These are phyloP conservation scores for Pseudopipra pipra DNA, from an alignment of 2,113 vertebrate genomes.

Conservation along the genomic window DNA sequence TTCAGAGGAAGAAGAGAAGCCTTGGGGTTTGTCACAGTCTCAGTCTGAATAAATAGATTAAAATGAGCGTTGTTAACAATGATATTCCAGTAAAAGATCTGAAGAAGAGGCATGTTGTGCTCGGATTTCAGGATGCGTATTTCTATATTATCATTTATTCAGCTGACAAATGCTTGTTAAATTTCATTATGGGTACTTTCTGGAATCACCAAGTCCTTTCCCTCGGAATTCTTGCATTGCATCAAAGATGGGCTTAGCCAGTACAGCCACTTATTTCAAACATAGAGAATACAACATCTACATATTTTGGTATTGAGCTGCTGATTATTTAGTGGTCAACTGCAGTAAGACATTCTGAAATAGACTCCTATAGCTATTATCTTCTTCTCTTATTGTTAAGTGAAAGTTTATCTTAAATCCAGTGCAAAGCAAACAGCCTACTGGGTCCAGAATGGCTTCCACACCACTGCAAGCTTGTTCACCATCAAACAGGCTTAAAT, in stretches of 20 bases:
- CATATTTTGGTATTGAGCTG: neutral
- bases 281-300: neutral
- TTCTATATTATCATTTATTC: neutral
- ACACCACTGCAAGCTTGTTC: neutral
- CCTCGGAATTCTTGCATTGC: neutral
- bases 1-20: neutral
- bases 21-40: neutral
- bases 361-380: neutral
- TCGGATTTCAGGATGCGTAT: neutral
- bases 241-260: neutral
- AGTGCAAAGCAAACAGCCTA: neutral
- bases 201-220: neutral
- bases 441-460: neutral
- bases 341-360: neutral
- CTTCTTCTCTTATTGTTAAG: neutral
- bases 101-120: neutral
- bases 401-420: neutral
- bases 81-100: neutral
- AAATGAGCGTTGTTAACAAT: neutral
- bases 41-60: neutral
- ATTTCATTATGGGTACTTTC: neutral
- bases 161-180: neutral
- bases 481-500: neutral
- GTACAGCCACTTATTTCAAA: neutral
- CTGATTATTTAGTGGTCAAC: neutral